Base-by-base conservation (phyloP, 2,888 invertebrate genomes). In the Unio delphinus region DNA sequence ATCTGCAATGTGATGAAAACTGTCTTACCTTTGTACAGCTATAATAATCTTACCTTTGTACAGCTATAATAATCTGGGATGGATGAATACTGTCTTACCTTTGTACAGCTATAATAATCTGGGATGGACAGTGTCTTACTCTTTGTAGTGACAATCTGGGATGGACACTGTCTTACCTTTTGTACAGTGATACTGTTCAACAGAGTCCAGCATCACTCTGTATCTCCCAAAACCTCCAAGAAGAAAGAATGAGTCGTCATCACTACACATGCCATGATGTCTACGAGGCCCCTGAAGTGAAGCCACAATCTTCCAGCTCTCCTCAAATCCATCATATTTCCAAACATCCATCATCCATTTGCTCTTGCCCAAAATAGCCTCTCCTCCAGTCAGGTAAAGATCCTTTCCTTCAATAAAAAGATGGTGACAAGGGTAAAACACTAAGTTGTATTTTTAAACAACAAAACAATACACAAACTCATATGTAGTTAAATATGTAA, bases 141-240 rank as follows among this genome's bases (percentile, higher is more conserved):
- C 23, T 23, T 23, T 23, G 23, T 23, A 23, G 23, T 23, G 23
- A 23, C 23, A 5, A 30, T 30, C 30, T 4, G 34, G 34, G 8
- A 34, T 34, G 34, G 34, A 34, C 34, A 1, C 8, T 34, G 34
- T 34, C 57, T 26, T 70, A 80, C 80, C 76, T 61, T 70, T 68
- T 45, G 67, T 55, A 58, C 62, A 66, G 60, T 80, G 66, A 63
- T 74, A 80, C 56, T 73, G 64, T 57, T 77, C 72, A 23, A 73
- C 74, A 30, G 68, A 72, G 59, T 67, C 66, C 20, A 79, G 69
- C 2, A 72, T 66, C 20, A 70, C 66, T 59, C 80, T 68, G 64
- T 70, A 77, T 56, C 73, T 70, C 23, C 79, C 78, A 68, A 80
- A 78, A 5, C 80, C 80, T 61, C 80, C 80, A 5, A 80, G 65